Base-by-base conservation (phyloP, 1,140 invertebrate species). In the Drepana arcuata region DNA sequence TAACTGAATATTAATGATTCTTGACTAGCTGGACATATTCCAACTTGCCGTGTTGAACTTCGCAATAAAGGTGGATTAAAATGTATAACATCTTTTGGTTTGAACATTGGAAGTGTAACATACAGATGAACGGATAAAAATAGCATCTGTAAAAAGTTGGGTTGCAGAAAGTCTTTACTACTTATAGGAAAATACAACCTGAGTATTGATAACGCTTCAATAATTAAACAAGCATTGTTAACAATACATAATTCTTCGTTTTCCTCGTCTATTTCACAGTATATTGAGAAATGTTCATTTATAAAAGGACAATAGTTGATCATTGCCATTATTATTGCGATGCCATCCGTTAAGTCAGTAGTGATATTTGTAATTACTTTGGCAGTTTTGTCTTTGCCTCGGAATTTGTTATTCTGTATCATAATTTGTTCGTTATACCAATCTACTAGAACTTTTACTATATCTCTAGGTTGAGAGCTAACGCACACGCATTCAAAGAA, bases 81-180 rank as follows among this genome's bases (percentile, higher is more conserved):
- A 36, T 61, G 32, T n/a, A 82, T 47, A 6, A 41, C 44, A 40
- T 70, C 71, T 57, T 58, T 71, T n/a, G 65, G 63, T 34, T 59
- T 66, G 27, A 70, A 72, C 69, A 73, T 77, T 9, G 77, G 77
- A 24, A 82, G 41, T 14, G 54, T 40, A 0, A 78, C 62, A 38
- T 69, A 79, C 27, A 82, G 52, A 48, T 78, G 71, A 30, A 82
- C 51, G 13, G 78, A 82, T 21, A 82, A 48, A 59, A 82, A 82
- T 16, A 82, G 41, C 74, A 79, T 82, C 35, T 71, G 71, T 28
- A 82, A 44, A 52, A 65, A 78, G 50, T 74, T 79, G 7, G 78
- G 78, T 9, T 55, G 15, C 14, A 75, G 34, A 31, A 81, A 72
- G 36, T 82, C 74, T 47, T 46, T 67, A 59, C 63, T 72, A 10